A percentile compares a stretch with the other conserved stretches of the same genome.
These are phyloP conservation scores for Drosophila aff. DNA, from an alignment of 1,140 invertebrate genomes.

Conservation along the genomic window DNA sequence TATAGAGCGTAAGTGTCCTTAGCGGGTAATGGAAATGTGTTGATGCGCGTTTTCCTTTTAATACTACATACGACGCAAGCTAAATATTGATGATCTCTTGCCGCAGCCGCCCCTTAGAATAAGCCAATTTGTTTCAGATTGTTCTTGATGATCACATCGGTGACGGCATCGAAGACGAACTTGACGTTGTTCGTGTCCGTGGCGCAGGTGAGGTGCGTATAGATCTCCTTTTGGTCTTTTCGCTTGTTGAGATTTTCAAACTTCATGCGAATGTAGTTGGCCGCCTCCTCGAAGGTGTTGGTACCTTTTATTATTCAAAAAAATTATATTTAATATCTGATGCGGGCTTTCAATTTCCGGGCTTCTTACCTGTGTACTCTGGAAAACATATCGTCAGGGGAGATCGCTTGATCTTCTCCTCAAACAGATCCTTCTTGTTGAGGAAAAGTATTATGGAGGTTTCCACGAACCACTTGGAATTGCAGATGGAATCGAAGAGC, in stretches of 20 bases:
- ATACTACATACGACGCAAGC: conserved; percentile 66
- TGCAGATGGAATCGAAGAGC: conserved; percentile 98
- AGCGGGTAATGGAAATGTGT: conserved; percentile 75
- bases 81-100: conserved; percentile 34
- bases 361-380: conserved; percentile 92
- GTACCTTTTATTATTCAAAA: conserved; percentile 86
- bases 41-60: conserved; percentile 63
- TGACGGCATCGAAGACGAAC: conserved; percentile 96
- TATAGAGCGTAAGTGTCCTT: conserved; percentile 50
- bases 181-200: conserved; percentile 96
- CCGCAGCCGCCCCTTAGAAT: conserved; percentile 75
- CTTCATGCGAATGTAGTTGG: conserved; percentile 94
- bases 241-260: conserved; percentile 95
- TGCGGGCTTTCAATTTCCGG: fast-evolving
- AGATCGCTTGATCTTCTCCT: conserved; percentile 95
- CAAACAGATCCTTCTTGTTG: conserved; percentile 98
- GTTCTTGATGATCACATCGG: conserved; percentile 97
- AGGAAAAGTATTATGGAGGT: conserved; percentile 99
- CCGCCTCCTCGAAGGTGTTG: conserved; percentile 94
- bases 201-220: conserved; percentile 96
- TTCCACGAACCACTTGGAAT: conserved; percentile 99
- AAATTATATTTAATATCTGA: background rate
- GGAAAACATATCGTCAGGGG: conserved; percentile 98
- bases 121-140: conserved; percentile 96
- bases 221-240: conserved; percentile 95